These are phyloP conservation scores for Lepus townsendii DNA, from an alignment of 2,797 vertebrate genomes.

Conservation along the genomic window DNA sequence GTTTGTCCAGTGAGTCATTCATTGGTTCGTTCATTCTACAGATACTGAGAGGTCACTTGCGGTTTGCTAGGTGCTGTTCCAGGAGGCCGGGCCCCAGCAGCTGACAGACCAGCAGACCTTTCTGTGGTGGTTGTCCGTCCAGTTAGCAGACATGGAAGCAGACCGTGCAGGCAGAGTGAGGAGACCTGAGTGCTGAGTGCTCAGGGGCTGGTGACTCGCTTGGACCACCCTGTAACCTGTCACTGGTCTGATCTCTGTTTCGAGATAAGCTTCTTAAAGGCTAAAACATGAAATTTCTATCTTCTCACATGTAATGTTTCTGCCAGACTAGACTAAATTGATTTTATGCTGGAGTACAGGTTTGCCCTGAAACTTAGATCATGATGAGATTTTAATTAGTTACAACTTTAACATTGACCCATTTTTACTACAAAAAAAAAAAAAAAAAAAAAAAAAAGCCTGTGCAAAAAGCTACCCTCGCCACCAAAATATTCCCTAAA, in stretches of 20 bases:
- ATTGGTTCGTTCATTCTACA: neutral
- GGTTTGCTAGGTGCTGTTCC: slow-evolving; percentile 16
- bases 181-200: too few relatives aligned
- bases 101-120: neutral
- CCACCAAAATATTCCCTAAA: neutral
- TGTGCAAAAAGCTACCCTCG: neutral
- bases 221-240: neutral
- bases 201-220: neutral
- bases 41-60: neutral
- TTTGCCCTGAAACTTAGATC: neutral
- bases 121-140: neutral
- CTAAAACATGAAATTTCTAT: neutral
- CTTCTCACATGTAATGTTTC: slow-evolving; percentile 22
- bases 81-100: neutral
- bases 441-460: neutral
- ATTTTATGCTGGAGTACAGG: slow-evolving; percentile 26
- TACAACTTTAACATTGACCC: slow-evolving; percentile 21
- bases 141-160: neutral
- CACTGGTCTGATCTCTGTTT: neutral
- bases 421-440: slow-evolving; percentile 2
- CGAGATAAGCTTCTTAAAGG: neutral
- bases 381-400: slow-evolving; percentile 55
- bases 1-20: neutral
- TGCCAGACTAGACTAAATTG: neutral
- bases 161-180: neutral